Conservation (phyloP, 2,113 vertebrate species). For the Dromaius novaehollandiae region DNA sequence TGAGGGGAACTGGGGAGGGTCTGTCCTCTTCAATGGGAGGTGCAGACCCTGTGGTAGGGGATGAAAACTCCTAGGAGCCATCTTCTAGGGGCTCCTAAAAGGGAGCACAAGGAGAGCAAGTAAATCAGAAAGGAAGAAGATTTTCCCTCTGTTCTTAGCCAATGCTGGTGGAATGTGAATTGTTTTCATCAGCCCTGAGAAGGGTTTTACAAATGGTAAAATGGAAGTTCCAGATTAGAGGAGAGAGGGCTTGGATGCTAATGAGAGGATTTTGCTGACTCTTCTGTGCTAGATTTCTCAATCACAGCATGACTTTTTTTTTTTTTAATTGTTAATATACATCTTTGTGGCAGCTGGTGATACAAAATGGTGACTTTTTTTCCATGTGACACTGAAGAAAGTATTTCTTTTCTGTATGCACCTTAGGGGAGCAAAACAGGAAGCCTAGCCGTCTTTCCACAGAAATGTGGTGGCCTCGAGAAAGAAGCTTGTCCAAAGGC, state of each 20-base stretch:
- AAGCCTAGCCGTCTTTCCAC: neutral
- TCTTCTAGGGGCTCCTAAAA: neutral
- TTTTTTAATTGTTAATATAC: neutral
- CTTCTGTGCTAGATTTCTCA: neutral
- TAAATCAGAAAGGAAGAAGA: neutral
- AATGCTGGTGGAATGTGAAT: neutral
- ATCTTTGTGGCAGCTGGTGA: neutral
- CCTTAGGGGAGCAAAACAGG: neutral
- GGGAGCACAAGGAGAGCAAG: neutral
- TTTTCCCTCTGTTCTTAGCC: neutral
- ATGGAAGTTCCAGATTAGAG: neutral
- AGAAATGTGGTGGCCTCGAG: neutral
- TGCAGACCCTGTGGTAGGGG: neutral
- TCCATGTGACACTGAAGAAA: neutral
- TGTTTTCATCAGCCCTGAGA: neutral
- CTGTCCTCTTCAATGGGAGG: neutral
- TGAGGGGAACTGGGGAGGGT: neutral
- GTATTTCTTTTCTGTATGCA: neutral
- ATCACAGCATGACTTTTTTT: fast-evolving
- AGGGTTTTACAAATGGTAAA: neutral
- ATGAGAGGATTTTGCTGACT: neutral
- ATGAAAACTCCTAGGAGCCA: neutral
- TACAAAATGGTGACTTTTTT: neutral
- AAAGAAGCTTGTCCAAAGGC: neutral
- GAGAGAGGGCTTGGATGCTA: neutral